phyloP scores from a whole-genome alignment of 1,140 invertebrate genomes.

The Orussus abietinus region DNA sequence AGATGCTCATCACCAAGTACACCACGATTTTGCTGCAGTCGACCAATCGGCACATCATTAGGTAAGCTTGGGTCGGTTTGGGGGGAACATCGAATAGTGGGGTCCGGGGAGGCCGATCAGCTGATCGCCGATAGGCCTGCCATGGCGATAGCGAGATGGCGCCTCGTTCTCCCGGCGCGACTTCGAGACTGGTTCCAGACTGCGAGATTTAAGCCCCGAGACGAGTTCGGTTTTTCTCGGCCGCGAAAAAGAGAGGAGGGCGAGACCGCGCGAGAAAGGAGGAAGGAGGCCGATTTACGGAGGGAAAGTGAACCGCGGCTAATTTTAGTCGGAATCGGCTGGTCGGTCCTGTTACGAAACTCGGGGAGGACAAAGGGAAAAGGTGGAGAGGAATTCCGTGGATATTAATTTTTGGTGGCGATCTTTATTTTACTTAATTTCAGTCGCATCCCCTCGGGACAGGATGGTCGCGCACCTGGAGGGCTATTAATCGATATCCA shows the following conservation, averaged over 20 bases:
- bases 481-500: conserved; percentile 18
- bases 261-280: too few relatives aligned
- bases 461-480: conserved; percentile 8
- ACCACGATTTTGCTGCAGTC: conserved; percentile 45
- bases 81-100: neutral
- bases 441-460: neutral
- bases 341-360: too few relatives aligned
- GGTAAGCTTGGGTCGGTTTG: conserved; percentile 35
- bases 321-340: too few relatives aligned
- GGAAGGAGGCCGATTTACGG: too few relatives aligned
- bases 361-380: too few relatives aligned
- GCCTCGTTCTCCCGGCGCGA: neutral
- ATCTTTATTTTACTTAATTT: conserved; percentile 9
- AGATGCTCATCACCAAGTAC: conserved; percentile 47
- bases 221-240: conserved; percentile 11
- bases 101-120: too few relatives aligned
- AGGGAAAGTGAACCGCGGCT: too few relatives aligned
- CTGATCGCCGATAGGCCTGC: neutral
- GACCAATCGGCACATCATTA: conserved; percentile 41
- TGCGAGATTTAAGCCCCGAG: conserved; percentile 15
- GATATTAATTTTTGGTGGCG: conserved; percentile 5
- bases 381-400: neutral
- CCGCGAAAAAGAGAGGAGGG: neutral
- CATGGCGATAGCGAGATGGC: neutral
- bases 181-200: conserved; percentile 16